Percentiles rank a stretch among this genome's conserved stretches.
phyloP scores from a whole-genome alignment of 2,113 vertebrate species.

The Triplophysa rosa region DNA sequence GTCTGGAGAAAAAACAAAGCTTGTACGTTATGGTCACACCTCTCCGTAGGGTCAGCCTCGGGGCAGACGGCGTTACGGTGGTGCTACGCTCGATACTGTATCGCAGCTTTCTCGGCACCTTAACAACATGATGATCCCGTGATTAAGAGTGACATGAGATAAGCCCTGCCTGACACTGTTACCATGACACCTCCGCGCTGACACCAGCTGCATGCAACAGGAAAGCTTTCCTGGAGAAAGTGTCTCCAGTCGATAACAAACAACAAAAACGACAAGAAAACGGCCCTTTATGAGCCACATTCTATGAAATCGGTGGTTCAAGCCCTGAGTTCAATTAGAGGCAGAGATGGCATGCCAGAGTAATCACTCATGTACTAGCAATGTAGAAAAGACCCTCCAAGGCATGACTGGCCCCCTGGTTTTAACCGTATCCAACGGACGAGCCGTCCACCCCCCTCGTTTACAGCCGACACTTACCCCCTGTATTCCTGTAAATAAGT shows the following conservation, averaged over 20 bases:
- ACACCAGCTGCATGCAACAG: neutral
- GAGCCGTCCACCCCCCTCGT: constrained; percentile 72
- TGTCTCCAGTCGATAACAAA: neutral
- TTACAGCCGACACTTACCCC: constrained; percentile 71
- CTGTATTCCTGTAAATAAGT: constrained; percentile 78
- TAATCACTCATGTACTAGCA: constrained; percentile 64
- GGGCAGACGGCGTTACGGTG: constrained; percentile 52
- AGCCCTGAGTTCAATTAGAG: constrained; percentile 68
- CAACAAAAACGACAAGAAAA: constrained; percentile 7
- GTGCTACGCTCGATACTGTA: constrained; percentile 24
- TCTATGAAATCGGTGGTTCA: constrained; percentile 44
- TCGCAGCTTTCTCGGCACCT: constrained; percentile 26
- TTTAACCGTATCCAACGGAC: constrained; percentile 80
- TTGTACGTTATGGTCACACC: constrained; percentile 64
- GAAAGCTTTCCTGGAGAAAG: neutral
- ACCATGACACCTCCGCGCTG: neutral
- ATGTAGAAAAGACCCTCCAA: constrained; percentile 65
- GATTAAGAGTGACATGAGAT: constrained; percentile 54
- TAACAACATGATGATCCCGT: constrained; percentile 46
- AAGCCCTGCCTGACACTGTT: constrained; percentile 31
- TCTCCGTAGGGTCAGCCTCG: constrained; percentile 61
- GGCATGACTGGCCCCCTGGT: constrained; percentile 72
- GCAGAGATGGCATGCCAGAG: constrained; percentile 71
- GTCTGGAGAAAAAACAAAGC: constrained; percentile 67
- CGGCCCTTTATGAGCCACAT: neutral